These are phyloP conservation scores for Alexandromys fortis DNA, from an alignment of 2,113 vertebrate species.

Conservation along the genomic window DNA sequence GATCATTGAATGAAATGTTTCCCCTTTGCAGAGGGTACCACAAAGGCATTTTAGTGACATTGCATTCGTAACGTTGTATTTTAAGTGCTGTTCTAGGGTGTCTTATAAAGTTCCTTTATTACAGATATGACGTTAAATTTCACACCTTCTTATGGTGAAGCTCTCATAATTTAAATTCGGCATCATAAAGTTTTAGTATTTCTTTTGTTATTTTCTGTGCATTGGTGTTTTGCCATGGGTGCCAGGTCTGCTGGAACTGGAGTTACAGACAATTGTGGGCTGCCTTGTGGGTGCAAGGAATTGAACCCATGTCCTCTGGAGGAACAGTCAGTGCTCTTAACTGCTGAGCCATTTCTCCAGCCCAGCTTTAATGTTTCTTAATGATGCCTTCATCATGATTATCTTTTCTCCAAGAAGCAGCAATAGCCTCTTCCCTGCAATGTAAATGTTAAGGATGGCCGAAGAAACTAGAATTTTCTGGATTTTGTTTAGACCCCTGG, in stretches of 20 bases:
- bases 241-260: too few relatives aligned
- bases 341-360: too few relatives aligned
- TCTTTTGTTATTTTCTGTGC: not conserved
- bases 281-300: too few relatives aligned
- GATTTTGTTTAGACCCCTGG: not conserved
- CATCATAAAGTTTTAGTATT: not conserved
- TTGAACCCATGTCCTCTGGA: too few relatives aligned
- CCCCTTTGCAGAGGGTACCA: not conserved
- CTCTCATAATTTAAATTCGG: not conserved
- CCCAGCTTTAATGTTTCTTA: not conserved
- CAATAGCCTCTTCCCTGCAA: not conserved
- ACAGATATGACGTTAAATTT: not conserved
- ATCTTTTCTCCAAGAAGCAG: not conserved
- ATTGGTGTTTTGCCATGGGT: too few relatives aligned
- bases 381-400: not conserved
- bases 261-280: too few relatives aligned
- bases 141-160: not conserved
- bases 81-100: not conserved
- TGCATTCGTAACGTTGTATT: conserved; percentile 13
- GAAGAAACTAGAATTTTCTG: not conserved
- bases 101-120: not conserved
- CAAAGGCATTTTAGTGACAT: not conserved
- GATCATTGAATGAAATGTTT: conserved; percentile 18
- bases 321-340: too few relatives aligned
- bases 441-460: not conserved